Conservation (phyloP, 1,140 invertebrate genomes). For the Lepidurus couesii region DNA sequence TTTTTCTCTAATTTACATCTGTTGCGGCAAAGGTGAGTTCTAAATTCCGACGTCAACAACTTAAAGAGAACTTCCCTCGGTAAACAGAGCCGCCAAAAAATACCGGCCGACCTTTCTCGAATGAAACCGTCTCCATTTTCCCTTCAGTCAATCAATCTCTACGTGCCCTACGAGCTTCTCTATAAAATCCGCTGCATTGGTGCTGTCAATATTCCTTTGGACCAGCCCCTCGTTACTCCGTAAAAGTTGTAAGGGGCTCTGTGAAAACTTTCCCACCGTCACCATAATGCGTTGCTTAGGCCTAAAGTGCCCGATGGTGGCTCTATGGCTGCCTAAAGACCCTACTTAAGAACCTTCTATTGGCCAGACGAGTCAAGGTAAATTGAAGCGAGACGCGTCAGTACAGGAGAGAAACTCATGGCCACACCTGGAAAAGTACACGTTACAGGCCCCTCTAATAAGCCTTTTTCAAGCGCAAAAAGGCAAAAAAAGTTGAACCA, state of each 20-base stretch:
- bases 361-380: conserved; percentile 14
- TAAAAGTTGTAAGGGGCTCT: neutral
- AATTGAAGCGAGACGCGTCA: conserved; percentile 17
- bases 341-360: conserved; percentile 12
- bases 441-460: too few species aligned
- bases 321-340: neutral
- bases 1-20: too few species aligned
- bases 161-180: too few species aligned
- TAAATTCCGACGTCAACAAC: too few species aligned
- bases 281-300: neutral
- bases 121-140: too few species aligned
- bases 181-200: neutral
- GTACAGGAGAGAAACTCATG: neutral
- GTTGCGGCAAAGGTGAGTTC: too few species aligned
- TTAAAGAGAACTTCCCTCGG: too few species aligned
- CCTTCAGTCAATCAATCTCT: too few species aligned
- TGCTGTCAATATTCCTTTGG: conserved; percentile 7
- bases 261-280: neutral
- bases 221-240: neutral
- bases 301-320: neutral
- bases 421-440: neutral
- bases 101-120: too few species aligned
- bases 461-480: too few species aligned
- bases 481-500: too few species aligned
- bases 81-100: too few species aligned